Evolutionary conservation across 2,113 vertebrate species (phyloP), one percentile per base, ranked within the genome.

Genomic region (Colistium nudipinnis): DNA sequence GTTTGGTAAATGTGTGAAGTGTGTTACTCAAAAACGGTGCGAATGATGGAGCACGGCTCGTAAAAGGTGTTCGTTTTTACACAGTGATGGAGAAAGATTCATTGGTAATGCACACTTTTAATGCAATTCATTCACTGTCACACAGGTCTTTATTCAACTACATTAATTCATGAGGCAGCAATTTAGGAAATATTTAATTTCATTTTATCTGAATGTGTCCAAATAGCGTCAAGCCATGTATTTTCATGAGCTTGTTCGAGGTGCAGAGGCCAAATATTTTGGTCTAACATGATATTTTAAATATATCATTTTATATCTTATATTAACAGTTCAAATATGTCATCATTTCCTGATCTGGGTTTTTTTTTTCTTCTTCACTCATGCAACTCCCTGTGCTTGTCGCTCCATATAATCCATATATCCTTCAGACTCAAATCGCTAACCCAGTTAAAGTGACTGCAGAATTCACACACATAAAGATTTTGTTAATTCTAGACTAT

Each of bases 21-120:
- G 38, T 60, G 20, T 51, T 45, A 55, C 28, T 44, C 19, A 62
- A 20, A 51, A 22, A 62, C 76, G 35, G 59, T 28, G 39, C 36
- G 19, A 24, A 33, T 76, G 27, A 39, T 55, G 10, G 27, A 20
- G 28, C 10, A 7, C 5, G 7, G 45, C 33, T 52, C 19, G 9
- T 25, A 39, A 49, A 4, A 39, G 8, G 28, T 55, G 7, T 47
- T 55, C 17, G 33, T 36, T 35, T 57, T 25, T 20, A 11, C 35
- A 10, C 7, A 9, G 6, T 1, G 10, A 38, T 38, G 10, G 6
- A 39, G 25, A n/a, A n/a, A n/a, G n/a, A n/a, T n/a, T n/a, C n/a
- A n/a, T n/a, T n/a, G n/a, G n/a, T n/a, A n/a, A n/a, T n/a, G n/a
- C n/a, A n/a, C n/a, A n/a, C n/a, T n/a, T n/a, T n/a, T n/a, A n/a